Evolutionary conservation across 2,113 vertebrate genomes (phyloP), one percentile per base, ranked within the genome.

Genomic region (Lates calcarifer): DNA sequence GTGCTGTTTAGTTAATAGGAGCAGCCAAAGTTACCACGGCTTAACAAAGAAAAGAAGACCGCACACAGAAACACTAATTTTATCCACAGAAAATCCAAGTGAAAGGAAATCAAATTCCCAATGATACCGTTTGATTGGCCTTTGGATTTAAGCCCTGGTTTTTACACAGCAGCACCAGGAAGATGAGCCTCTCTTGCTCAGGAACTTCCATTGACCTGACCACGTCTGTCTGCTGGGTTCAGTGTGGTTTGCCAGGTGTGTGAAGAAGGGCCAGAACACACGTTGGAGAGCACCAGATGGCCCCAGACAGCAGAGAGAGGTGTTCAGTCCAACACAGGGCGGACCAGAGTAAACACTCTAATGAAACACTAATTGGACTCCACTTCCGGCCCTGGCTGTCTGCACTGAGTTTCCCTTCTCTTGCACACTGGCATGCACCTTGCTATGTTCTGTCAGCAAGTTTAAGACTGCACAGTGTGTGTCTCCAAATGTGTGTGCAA

Each of bases 291-390:
- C 64, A 60, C 35, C 51, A 65, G 63, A 60, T 57, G 82, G 75
- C 61, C 65, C 87, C 62, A 70, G 66, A 75, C 39, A 69, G 61
- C 81, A 76, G 72, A 78, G 72, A 74, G 57, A 77, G 73, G 60
- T 74, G 80, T 83, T 68, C 47, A 18, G 73, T 39, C 56, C 67
- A 39, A 63, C 33, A 26, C 56, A n/a, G 76, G 76, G 79, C 2
- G 51, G 61, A 84, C 86, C 89, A 87, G 84, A 87, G 70, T 88
- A 88, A 94, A 92, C 81, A 92, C 79, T 17, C 86, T 85, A 92
- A 92, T 89, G 67, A 92, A 89, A 80, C 80, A 62, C 84, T 91
- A 90, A 93, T 91, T 91, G 63, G 71, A 76, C 74, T 82, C 60
- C 41, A 77, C 86, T 87, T 92, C 87, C 68, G 31, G 63, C 18